Base-by-base conservation (phyloP, 2,797 vertebrate genomes). In the Neoniphon sammara region DNA sequence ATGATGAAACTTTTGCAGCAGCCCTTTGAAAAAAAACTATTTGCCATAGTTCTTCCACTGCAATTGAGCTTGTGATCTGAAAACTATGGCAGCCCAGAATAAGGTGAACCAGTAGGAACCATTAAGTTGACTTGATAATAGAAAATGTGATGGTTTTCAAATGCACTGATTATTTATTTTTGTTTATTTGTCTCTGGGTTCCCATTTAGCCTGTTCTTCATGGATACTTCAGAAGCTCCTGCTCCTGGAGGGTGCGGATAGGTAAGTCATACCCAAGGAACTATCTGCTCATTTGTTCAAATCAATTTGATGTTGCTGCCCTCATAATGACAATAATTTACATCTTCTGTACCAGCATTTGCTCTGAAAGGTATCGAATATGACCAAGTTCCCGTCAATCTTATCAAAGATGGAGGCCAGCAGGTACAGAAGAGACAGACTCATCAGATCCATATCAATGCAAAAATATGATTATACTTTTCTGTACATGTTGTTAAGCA, bases 181-280 rank as follows among this genome's bases (percentile, higher is more conserved):
- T 0, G 73, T 10, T 36, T 0, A 73, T 10, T 30, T 39, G 7
- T 34, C 34, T 31, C 50, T 69, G 18, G 88, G 52, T 90, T 50
- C 72, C 72, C 59, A 81, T 84, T 20, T 85, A 99, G 98, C 96
- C 97, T 0, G 76, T 98, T 75, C 96, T 99, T 75, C 95, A 98
- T 75, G 95, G 96, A 84, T 99, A 98, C 89, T 99, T 96, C 93
- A 96, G 97, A 93, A 99, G 98, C 75, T 99, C 98, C 77, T 99
- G 98, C 80, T 95, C 97, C 14, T 99, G 98, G 98, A 96, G 98
- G 89, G 97, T 99, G 42, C 94, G 98, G 83, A 98, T 97, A 0
- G 98, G 98, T 99, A 94, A 96, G 96, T 81, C 23, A 10, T 34
- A 36, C 12, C 10, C 15, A 9, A 20, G 6, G 11, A 47, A 23